Evolutionary conservation across 1,140 invertebrate genomes (phyloP), one percentile per base, ranked within the genome.

Genomic region (Danaus melanippus): DNA sequence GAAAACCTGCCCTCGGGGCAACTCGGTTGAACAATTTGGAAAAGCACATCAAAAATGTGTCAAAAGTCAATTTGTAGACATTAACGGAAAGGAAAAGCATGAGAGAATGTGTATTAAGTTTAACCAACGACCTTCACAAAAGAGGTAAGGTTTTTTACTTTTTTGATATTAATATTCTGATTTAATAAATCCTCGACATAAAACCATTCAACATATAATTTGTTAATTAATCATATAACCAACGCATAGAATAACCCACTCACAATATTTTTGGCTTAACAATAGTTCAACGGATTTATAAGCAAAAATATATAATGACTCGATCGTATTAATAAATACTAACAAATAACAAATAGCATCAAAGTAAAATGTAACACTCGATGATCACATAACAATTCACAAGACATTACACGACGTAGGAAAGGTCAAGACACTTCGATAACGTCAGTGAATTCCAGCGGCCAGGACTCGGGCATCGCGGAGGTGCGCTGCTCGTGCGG

Each of bases 381-480:
- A 9, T 57, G 58, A 56, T 61, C 57, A 65, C 64, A 70, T 7
- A 1, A 32, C 21, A 7, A 32, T 32, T 32, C 21, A 32, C 21
- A 32, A 32, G 21, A 32, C 21, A 32, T 32, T 32, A 32, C 61
- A 76, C 73, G 68, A 69, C 67, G 64, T 73, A 86, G 83, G 79
- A 83, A 80, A 62, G 78, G 76, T 58, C 80, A 81, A 54, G 92
- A 93, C 74, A 91, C 91, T 48, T 92, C 92, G 57, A 88, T 92
- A 76, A 91, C 92, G 60, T 94, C 92, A 53, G 87, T 94, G 59
- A 92, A 93, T 87, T 94, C 93, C 56, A 94, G 92, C 68, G 92
- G 92, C 11, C 91, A 93, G 74, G 93, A 94, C 84, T 94, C 93
- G 8, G 93, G 93, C 41, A 93, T 94, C 61, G 91, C 90, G 44